Evolutionary conservation across 2,797 vertebrate species (phyloP), one percentile per base, ranked within the genome.

Genomic region (Catostomus latipinnis): DNA sequence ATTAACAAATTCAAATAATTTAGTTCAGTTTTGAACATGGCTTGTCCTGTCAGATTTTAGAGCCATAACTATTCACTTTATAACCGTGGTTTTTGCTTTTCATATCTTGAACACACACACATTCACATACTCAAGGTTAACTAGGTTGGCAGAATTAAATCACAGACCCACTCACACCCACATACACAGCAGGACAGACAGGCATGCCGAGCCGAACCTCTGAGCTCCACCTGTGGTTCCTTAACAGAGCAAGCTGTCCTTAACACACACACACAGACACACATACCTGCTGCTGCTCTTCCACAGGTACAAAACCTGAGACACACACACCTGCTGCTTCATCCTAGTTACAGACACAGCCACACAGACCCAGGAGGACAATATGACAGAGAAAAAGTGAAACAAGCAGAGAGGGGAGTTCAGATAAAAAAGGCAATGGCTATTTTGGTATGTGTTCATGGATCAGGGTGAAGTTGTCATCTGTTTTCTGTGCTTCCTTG

Each of bases 301-400:
- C 80, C 68, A 81, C 79, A 82, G 82, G 72, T 81, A 85, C 77
- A 82, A 71, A 85, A 76, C 80, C 80, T 78, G 74, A 80, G 66
- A 83, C 81, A 82, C 71, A 83, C 78, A 81, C 84, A 80, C 82
- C 82, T 84, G 78, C 82, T 81, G 83, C 68, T 52, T 82, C 61
- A 83, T 75, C 71, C 34, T 34, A 72, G 43, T 70, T 80, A 43
- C 66, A 62, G 34, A 62, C 52, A 69, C 69, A 71, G 68, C 53
- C 67, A 49, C 12, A 69, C 43, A 46, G 18, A 74, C 56, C 67
- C 74, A 74, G 69, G 49, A 18, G 60, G 18, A 22, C 62, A 68
- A 67, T 79, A 69, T 78, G 61, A 62, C 75, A 78, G 34, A 71
- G 50, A 81, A 65, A 74, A 8, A 67, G 8, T 52, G 1, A 43